Base-by-base conservation (phyloP, 2,113 vertebrate genomes). In the Daubentonia madagascariensis region DNA sequence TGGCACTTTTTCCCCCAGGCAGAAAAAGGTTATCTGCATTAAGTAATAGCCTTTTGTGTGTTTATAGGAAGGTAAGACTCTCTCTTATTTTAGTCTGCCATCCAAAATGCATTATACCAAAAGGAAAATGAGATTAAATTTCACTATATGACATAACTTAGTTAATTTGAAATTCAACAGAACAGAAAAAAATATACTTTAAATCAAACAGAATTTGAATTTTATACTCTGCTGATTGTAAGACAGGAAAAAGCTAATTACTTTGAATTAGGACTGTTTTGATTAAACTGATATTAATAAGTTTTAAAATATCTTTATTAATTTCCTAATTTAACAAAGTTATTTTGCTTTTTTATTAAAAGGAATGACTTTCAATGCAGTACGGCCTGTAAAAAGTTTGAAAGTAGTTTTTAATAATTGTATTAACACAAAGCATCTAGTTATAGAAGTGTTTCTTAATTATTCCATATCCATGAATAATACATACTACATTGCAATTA, bases 201-300 rank as follows among this genome's bases (percentile, higher is more conserved):
- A 18, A 93, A 40, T 86, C 75, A 85, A 63, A 50, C 25, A 61
- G 7, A 54, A 40, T 95, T 96, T 84, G 14, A 35, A 80, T 70
- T 97, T 94, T 91, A 45, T 94, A 32, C 22, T 78, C 35, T 94
- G 94, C 30, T 97, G 73, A 92, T 94, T 96, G 32, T 91, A 84
- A 61, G 32, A 68, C 10, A 75, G 48, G 88, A 88, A 90, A 90
- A 11, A 78, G 45, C n/a, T 61, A 87, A 81, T 88, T 95, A 20
- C 54, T 78, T 85, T 52, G 78, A 85, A 89, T 40, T 91, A 86
- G 57, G 35, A 83, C 59, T 84, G 11, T 96, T 96, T 97, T 75
- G 35, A 86, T 94, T 80, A 96, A 92, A n/a, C 18, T 63, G 91
- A 48, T 73, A 59, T 61, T 92, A 93, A 89, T 92, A 35, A 75